A percentile compares a stretch with the other conserved stretches of the same genome.
phyloP scores from a whole-genome alignment of 2,888 invertebrate genomes.

The Caradrina clavipalpis region DNA sequence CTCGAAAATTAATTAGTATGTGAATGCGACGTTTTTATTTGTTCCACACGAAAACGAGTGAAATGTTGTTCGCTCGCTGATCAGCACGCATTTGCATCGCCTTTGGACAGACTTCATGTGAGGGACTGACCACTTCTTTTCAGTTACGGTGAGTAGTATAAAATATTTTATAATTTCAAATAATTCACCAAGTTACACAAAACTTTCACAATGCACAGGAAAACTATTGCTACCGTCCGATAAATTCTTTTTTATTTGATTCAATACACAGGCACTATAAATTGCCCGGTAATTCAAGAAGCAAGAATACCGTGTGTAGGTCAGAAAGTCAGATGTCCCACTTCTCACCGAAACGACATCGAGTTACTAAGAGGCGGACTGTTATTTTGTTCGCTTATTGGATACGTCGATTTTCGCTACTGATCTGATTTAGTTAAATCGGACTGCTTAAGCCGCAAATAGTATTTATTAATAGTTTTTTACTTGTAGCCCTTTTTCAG shows the following conservation, averaged over 20 bases:
- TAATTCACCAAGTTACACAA: slow-evolving; percentile 48
- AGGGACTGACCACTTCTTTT: slow-evolving; percentile 78
- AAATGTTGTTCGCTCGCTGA: slow-evolving; percentile 86
- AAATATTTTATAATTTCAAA: slow-evolving; percentile 42
- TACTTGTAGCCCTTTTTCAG: neutral
- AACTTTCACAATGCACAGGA: slow-evolving; percentile 59
- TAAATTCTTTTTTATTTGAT: slow-evolving; percentile 15
- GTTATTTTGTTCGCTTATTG: slow-evolving; percentile 80
- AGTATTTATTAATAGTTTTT: slow-evolving; percentile 6
- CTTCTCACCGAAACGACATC: slow-evolving; percentile 83
- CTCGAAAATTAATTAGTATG: slow-evolving; percentile 86
- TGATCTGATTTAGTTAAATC: slow-evolving; percentile 66
- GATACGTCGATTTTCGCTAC: slow-evolving; percentile 66
- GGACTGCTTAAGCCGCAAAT: slow-evolving; percentile 50
- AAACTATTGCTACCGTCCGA: slow-evolving; percentile 2
- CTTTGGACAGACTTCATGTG: slow-evolving; percentile 83
- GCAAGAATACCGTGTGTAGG: slow-evolving; percentile 80
- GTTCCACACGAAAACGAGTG: slow-evolving; percentile 85
- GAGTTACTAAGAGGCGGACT: slow-evolving; percentile 80
- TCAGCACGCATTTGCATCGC: slow-evolving; percentile 73
- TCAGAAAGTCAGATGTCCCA: slow-evolving; percentile 86
- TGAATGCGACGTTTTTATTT: slow-evolving; percentile 86
- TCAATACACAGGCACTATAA: slow-evolving; percentile 23
- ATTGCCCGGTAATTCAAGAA: slow-evolving; percentile 59
- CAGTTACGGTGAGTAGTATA: slow-evolving; percentile 77